Evolutionary conservation across 2,888 invertebrate species (phyloP), one percentile per base, ranked within the genome.

Genomic region (Nasonia oneida): DNA sequence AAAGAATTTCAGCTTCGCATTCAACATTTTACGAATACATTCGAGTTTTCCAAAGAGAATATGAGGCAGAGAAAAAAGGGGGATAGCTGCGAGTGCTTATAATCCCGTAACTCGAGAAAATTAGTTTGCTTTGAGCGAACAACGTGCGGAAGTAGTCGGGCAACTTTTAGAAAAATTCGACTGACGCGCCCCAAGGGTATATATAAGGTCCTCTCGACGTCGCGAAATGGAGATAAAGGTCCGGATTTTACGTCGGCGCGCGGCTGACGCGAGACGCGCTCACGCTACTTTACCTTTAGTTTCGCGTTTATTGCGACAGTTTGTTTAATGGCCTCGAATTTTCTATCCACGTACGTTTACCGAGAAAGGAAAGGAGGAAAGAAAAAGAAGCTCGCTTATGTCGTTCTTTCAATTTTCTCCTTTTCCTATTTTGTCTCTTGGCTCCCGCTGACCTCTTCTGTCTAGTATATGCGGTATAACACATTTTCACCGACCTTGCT

Each of bases 291-390:
- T 75, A 73, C 81, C 81, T 85, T 85, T 61, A 77, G 75, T 85
- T 81, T 81, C 64, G 39, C 71, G 81, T 81, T 85, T 81, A 85
- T 81, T 81, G 81, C 74, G 81, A 81, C 85, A 81, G 81, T 76
- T 81, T 81, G 85, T 74, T 81, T 85, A 85, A 85, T 85, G 81
- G 76, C 76, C 61, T 47, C 71, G 76, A 85, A 85, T 81, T 84
- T 84, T 67, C 75, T 37, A 71, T 83, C 71, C 42, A 77, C 83
- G 57, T 83, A 83, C 71, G 71, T 71, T 76, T 83, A 50, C 74
- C 74, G 61, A 61, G 57, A 29, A 1, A 29, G 29, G 1, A 29
- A 4, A 37, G 37, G 4, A 10, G n/a, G 47, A 2, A 12, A 47
- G 47, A 47, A 47, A 23, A 61, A 8, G 8, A 18, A 8, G 18